Conservation (phyloP, 2,797 vertebrate species). For the Merluccius polli region DNA sequence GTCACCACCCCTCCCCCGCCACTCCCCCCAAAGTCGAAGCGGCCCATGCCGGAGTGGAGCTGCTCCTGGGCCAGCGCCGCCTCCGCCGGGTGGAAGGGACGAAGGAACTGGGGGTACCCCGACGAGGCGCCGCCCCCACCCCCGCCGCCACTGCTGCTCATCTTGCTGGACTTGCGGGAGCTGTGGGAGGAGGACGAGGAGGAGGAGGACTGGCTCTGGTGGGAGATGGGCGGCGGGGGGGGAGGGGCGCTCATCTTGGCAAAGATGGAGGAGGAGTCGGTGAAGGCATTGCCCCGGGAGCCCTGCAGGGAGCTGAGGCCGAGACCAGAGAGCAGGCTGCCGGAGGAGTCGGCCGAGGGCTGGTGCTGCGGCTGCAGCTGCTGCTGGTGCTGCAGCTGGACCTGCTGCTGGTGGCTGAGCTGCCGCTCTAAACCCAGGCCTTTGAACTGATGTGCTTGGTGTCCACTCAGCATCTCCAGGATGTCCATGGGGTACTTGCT, state of each 20-base stretch:
- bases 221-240: conserved; percentile 64
- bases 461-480: conserved; percentile 81
- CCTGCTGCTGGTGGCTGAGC: conserved; percentile 78
- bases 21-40: conserved; percentile 75
- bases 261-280: conserved; percentile 76
- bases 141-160: conserved; percentile 61
- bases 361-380: conserved; percentile 79
- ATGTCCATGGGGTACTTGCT: conserved; percentile 85
- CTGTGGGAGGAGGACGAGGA: conserved; percentile 73
- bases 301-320: conserved; percentile 74
- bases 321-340: conserved; percentile 74
- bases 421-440: conserved; percentile 77
- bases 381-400: conserved; percentile 79
- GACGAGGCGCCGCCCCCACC: conserved; percentile 62
- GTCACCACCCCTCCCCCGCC: conserved; percentile 67
- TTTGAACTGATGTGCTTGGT: conserved; percentile 82
- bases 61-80: conserved; percentile 78
- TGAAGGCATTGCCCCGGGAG: conserved; percentile 73
- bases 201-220: conserved; percentile 74
- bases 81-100: conserved; percentile 78
- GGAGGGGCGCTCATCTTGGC: conserved; percentile 78
- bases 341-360: conserved; percentile 67
- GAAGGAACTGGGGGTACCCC: conserved; percentile 78
- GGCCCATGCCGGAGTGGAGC: conserved; percentile 78
- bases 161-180: conserved; percentile 77